These are phyloP conservation scores for Platycnemis pennipes DNA, from an alignment of 2,888 invertebrate genomes.

Conservation along the genomic window DNA sequence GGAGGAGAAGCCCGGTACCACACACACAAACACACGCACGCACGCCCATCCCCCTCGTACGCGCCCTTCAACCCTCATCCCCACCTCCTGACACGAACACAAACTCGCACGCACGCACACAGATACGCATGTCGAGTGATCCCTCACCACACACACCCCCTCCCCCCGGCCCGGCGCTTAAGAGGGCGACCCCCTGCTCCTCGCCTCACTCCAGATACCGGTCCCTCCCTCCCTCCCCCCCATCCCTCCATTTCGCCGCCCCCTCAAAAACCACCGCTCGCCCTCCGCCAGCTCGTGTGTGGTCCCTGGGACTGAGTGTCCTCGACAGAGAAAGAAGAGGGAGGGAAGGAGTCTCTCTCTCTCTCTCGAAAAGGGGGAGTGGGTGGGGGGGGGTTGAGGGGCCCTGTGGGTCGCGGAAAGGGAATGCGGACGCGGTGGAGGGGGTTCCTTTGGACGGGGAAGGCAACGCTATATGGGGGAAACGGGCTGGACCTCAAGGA, in stretches of 20 bases:
- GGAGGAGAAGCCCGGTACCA: conserved; percentile 20
- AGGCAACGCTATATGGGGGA: not conserved
- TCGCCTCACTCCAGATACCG: not conserved
- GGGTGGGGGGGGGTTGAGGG: not conserved
- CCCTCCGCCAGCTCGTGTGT: conserved; percentile 55
- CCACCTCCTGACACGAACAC: not conserved
- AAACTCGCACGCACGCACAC: not conserved
- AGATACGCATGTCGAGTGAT: not conserved
- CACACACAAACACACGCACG: not conserved
- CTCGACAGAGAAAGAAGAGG: not conserved
- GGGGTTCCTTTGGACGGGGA: not conserved
- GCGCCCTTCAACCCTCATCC: not conserved
- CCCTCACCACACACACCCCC: not conserved
- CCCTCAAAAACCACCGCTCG: not conserved
- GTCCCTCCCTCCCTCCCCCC: not conserved
- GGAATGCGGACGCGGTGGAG: not conserved
- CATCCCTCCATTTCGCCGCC: not conserved
- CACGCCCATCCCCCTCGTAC: not conserved
- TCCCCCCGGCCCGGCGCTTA: not conserved
- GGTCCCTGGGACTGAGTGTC: not conserved
- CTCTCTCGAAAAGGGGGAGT: no score
- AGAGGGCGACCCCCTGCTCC: not conserved
- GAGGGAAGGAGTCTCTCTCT: no score
- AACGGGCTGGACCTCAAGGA: no score
- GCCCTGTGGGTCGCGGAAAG: no score